Evolutionary conservation across 2,797 vertebrate genomes (phyloP), one percentile per base, ranked within the genome.

Genomic region (Eptatretus atami): DNA sequence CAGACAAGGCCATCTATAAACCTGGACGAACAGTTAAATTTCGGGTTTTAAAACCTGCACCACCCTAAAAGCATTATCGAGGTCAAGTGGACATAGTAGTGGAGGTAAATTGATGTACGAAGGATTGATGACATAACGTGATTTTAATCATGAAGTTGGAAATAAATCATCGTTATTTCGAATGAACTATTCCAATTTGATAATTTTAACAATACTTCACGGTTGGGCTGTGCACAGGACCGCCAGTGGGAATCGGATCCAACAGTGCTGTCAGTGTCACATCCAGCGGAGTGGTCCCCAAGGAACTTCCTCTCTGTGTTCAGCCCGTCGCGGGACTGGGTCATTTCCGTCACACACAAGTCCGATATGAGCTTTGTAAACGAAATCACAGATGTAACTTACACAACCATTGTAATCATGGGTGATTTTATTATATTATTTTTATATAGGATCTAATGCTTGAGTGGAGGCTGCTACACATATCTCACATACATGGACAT

Each of bases 281-380:
- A 71, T 44, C 66, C 54, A 71, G 79, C 3, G 86, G 86, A 1
- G 73, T 82, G 1, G 66, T 78, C 65, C 78, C 79, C 63, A 76
- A 72, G 73, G 75, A 76, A 66, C 80, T 84, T 66, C 76, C 77
- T 24, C 71, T 94, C 19, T 83, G 83, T 31, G 65, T 74, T 44
- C 76, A 79, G 69, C 83, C 74, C 80, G 4, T 82, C 52, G 86
- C n/a, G 86, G 61, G 69, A 73, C 24, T 94, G 86, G 86, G 77
- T 73, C 66, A 73, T 93, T 12, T 53, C n/a, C 15, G 53, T 66
- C 2, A n/a, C 3, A 6, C 53, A 15, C 13, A 52, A 54, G 63
- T 66, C 31, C 65, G 63, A 44, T 44, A 44, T 44, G 31, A 8
- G 6, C 31, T 44, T 44, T 4, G 31, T 44, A 44, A 44, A 44